Evolutionary conservation across 2,888 invertebrate genomes (phyloP).

Genomic region (Brachypalpus laphriformis): DNA sequence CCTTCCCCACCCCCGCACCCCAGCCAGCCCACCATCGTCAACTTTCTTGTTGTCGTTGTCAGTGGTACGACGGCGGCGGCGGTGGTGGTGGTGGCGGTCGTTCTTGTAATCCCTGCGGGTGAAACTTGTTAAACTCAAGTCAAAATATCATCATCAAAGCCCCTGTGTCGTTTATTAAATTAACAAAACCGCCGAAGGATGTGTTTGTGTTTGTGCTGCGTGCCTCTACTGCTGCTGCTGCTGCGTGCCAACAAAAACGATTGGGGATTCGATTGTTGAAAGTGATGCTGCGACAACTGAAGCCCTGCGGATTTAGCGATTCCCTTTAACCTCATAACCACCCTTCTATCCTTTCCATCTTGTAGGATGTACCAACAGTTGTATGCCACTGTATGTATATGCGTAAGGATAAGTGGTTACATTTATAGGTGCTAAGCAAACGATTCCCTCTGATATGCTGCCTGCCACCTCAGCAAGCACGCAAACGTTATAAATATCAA

Average conservation of each 20-base stretch:
- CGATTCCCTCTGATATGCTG: constrained; percentile 15
- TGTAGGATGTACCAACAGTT: constrained; percentile 1
- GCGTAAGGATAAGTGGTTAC: constrained; percentile 47
- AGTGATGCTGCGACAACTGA: constrained; percentile 31
- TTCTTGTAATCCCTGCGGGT: constrained; percentile 53
- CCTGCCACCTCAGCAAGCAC: not conserved
- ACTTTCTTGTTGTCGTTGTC: constrained; percentile 8
- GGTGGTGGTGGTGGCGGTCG: constrained; percentile 11
- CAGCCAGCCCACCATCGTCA: not conserved
- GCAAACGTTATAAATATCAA: constrained; percentile 42
- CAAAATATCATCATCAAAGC: constrained; percentile 71
- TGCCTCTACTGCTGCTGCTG: too few species aligned
- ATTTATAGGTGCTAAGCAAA: constrained; percentile 58
- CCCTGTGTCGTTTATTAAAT: constrained; percentile 67
- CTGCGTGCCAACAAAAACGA: constrained; percentile 7
- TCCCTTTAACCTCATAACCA: not conserved
- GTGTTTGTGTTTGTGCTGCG: constrained; percentile 26
- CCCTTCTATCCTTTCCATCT: not conserved
- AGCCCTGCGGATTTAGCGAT: constrained; percentile 28
- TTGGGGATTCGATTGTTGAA: constrained; percentile 21
- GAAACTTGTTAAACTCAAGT: constrained; percentile 68
- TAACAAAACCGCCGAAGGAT: constrained; percentile 63
- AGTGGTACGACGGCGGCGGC: not conserved
- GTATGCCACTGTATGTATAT: not conserved
- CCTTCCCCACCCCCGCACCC: not conserved